Conservation (phyloP, 2,113 vertebrate species). For the Atlantisia rogersi region DNA sequence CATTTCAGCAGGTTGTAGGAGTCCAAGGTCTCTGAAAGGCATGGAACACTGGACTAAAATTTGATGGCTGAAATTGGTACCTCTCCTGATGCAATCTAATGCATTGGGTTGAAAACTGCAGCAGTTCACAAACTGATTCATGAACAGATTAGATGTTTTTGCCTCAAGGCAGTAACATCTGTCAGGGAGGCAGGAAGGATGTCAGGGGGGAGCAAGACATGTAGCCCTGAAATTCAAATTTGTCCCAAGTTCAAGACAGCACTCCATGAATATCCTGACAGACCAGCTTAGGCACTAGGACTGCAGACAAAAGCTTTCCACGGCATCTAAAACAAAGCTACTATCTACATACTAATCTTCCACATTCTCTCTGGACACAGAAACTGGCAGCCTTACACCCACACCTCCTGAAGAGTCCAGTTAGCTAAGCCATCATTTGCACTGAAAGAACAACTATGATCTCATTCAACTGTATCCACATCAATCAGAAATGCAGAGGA, state of each 20-base stretch:
- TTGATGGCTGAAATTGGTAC: background rate
- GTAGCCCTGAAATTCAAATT: background rate
- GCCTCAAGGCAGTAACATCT: slow-evolving; percentile 49
- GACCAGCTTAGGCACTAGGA: background rate
- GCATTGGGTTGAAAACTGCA: background rate
- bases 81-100: background rate
- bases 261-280: background rate
- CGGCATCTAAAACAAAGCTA: background rate
- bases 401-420: background rate
- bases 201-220: slow-evolving; percentile 2
- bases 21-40: slow-evolving; percentile 40
- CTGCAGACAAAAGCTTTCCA: background rate
- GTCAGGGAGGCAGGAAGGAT: slow-evolving; percentile 4
- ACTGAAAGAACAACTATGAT: background rate
- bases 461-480: background rate
- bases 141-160: slow-evolving; percentile 6
- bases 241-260: background rate
- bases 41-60: background rate
- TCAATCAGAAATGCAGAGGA: background rate
- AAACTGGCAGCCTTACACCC: background rate
- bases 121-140: slow-evolving; percentile 20
- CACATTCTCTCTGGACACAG: background rate
- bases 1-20: background rate
- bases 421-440: background rate
- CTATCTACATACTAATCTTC: background rate